Percentiles rank a stretch among this genome's conserved stretches.
phyloP scores from a whole-genome alignment of 2,113 vertebrate genomes.

The Odontophorus gujanensis region DNA sequence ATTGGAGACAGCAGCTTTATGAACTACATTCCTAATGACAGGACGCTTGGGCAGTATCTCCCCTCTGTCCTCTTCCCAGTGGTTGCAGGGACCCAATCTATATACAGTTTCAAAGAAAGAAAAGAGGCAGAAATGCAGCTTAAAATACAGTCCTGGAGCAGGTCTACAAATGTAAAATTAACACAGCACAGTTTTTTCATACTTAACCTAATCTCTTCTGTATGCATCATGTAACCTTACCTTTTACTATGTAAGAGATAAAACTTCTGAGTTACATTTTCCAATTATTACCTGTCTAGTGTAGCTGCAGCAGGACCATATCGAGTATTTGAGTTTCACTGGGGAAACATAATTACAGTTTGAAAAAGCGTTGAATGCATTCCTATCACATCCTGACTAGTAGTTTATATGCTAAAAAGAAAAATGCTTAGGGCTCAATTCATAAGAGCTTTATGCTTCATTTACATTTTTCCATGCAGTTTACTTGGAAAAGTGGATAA shows the following conservation, averaged over 20 bases:
- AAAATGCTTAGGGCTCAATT: slow-evolving; percentile 71
- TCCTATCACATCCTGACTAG: slow-evolving; percentile 72
- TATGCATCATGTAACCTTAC: slow-evolving; percentile 28
- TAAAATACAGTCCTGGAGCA: not conserved
- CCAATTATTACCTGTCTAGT: slow-evolving; percentile 74
- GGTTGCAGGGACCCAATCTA: not conserved
- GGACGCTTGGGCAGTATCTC: not conserved
- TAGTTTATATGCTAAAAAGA: slow-evolving; percentile 75
- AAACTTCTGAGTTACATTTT: slow-evolving; percentile 68
- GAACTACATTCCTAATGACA: not conserved
- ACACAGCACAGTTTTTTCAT: slow-evolving; percentile 37
- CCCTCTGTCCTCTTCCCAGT: not conserved
- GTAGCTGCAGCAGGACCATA: slow-evolving; percentile 66
- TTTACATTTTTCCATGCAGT: slow-evolving; percentile 73
- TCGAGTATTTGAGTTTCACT: slow-evolving; percentile 68
- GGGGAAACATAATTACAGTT: slow-evolving; percentile 70
- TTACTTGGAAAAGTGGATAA: slow-evolving; percentile 71
- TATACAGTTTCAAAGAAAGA: not conserved
- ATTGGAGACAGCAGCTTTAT: not conserved
- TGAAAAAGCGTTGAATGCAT: slow-evolving; percentile 70
- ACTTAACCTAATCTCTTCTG: slow-evolving; percentile 46
- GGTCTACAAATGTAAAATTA: slow-evolving; percentile 58
- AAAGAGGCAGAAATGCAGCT: not conserved
- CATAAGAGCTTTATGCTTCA: slow-evolving; percentile 70
- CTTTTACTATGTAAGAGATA: slow-evolving; percentile 65